Evolutionary conservation across 2,113 vertebrate species (phyloP), one percentile per base, ranked within the genome.

Genomic region (Probosciger aterrimus): DNA sequence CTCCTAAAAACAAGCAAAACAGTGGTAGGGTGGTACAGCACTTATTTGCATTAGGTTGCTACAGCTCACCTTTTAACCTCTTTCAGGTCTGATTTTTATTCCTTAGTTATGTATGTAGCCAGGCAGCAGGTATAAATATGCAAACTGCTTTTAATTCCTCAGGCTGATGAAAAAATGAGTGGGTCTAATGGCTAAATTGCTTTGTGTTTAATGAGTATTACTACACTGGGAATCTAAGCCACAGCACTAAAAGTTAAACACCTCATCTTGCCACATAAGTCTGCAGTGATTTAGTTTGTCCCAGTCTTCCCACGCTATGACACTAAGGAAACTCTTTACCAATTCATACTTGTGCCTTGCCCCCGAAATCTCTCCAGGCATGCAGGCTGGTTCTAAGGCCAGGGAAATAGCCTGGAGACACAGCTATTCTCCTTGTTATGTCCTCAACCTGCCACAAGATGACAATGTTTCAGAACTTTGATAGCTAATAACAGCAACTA

Each of bases 381-480:
- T 25, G 12, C 19, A 2, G 8, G 14, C 33, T 77, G 6, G 22
- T 81, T 70, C 73, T 44, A 75, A 50, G 64, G 27, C 9, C 44
- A n/a, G 49, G 44, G n/a, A 71, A 89, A 31, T 14, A 24, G 7
- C 25, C 37, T 23, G 41, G 37, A 74, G 82, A 70, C 69, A 9
- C 0, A 0, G 18, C 31, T 55, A 6, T 64, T 91, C 91, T 22
- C 44, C 84, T 64, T 96, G 91, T 89, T 81, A 73, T 96, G 47
- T 74, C 68, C 39, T 76, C 73, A 79, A 49, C 44, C 62, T 87
- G 73, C 93, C 95, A 93, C 86, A 94, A 97, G 94, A 88, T 92
- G 93, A 83, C 93, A 94, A 96, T 93, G 49, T 97, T 96, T 95
- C 68, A 92, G 94, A 96, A 62, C 63, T 81, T 81, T 91, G 75